Conservation (phyloP, 2,113 vertebrate genomes). For the Bos javanicus region DNA sequence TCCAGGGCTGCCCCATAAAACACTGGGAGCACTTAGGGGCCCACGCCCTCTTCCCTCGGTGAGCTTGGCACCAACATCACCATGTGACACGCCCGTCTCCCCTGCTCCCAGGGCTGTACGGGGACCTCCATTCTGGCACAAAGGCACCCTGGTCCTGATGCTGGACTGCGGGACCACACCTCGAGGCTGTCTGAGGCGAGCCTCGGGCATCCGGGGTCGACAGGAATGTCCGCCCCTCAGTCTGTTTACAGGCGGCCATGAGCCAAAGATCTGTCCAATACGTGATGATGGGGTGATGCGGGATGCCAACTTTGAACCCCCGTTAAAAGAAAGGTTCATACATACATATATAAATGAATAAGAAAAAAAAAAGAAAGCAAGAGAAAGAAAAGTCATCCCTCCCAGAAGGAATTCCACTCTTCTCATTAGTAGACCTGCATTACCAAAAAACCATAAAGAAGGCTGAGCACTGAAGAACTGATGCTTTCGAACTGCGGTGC, state of each 20-base stretch:
- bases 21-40: no score
- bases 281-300: fast-evolving
- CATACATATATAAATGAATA: not conserved
- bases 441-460: not conserved
- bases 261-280: not conserved
- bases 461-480: not conserved
- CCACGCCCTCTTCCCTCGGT: fast-evolving
- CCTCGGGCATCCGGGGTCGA: not conserved
- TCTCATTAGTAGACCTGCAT: not conserved
- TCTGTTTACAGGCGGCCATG: fast-evolving
- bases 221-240: not conserved
- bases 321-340: not conserved
- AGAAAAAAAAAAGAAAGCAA: not conserved
- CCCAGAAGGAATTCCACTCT: not conserved
- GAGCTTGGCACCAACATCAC: not conserved
- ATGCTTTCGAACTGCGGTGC: not conserved
- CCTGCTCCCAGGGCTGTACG: not conserved
- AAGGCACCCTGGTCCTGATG: fast-evolving
- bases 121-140: not conserved
- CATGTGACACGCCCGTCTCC: fast-evolving
- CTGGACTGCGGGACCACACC: fast-evolving
- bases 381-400: not conserved
- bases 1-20: not conserved
- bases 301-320: not conserved
- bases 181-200: not conserved